phyloP scores from a whole-genome alignment of 2,888 invertebrate species.

The Ommatoiulus sabulosus region DNA sequence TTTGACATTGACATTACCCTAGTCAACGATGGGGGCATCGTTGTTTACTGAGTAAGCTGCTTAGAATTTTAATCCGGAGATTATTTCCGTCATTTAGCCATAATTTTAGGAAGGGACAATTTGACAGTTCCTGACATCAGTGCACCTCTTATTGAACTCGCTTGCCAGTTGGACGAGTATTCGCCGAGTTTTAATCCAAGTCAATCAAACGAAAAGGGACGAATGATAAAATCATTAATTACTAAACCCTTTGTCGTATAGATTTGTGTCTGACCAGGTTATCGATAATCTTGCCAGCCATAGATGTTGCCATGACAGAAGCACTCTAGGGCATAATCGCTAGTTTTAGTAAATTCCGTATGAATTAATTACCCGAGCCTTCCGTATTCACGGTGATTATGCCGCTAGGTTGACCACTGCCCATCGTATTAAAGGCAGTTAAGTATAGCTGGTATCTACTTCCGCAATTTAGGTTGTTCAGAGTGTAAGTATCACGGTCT shows the following conservation, averaged over 20 bases:
- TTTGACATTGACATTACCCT: background rate
- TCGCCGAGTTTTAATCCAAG: background rate
- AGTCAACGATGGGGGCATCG: background rate
- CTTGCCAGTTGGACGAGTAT: background rate
- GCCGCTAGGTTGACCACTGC: conserved; percentile 59
- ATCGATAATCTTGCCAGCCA: background rate
- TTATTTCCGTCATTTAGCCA: background rate
- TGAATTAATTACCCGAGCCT: conserved; percentile 56
- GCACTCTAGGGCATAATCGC: background rate
- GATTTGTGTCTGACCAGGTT: background rate
- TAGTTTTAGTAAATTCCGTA: background rate
- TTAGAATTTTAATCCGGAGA: background rate
- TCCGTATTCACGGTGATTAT: conserved; percentile 57
- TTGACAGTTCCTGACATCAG: background rate
- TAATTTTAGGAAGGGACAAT: background rate
- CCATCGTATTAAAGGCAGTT: conserved; percentile 59
- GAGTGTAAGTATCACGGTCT: conserved; percentile 56
- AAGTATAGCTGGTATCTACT: conserved; percentile 59
- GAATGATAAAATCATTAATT: background rate
- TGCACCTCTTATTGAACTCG: background rate
- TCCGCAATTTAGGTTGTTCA: conserved; percentile 59
- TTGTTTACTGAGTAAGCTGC: background rate
- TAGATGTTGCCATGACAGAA: background rate
- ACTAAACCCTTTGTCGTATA: background rate
- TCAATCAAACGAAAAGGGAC: background rate